These are phyloP conservation scores for Camponotus vicinus DNA, from an alignment of 1,140 invertebrate genomes.

Conservation along the genomic window DNA sequence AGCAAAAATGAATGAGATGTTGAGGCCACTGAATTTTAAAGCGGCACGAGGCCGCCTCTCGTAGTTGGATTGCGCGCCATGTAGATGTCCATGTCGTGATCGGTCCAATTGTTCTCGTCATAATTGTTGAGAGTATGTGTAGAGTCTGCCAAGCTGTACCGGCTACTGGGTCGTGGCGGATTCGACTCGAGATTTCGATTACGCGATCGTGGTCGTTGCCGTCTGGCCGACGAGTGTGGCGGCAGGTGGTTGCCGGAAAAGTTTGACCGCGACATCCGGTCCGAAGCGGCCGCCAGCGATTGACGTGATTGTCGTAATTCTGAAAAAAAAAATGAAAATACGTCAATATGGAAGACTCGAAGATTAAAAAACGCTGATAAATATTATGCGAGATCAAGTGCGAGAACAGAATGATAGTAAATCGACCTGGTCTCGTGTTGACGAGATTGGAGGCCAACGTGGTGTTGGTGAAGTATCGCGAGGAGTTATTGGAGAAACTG, in stretches of 20 bases:
- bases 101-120: conserved; percentile 97
- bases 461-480: conserved; percentile 89
- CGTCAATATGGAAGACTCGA: neutral
- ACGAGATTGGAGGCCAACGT: conserved; percentile 92
- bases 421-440: conserved; percentile 91
- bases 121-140: conserved; percentile 94
- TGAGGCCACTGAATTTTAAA: conserved; percentile 86
- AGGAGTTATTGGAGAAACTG: conserved; percentile 93
- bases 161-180: conserved; percentile 87
- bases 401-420: too few species aligned
- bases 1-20: conserved; percentile 70
- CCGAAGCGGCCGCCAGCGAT: conserved; percentile 92
- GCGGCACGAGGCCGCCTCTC: conserved; percentile 93
- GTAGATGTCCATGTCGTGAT: conserved; percentile 98
- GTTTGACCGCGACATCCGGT: conserved; percentile 91
- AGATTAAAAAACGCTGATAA: neutral
- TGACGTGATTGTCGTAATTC: conserved; percentile 94
- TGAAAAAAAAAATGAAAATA: conserved; percentile 80
- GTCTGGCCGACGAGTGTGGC: conserved; percentile 88
- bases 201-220: conserved; percentile 88
- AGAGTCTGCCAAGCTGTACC: conserved; percentile 91
- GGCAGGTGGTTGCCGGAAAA: conserved; percentile 85
- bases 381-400: neutral
- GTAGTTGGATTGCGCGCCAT: conserved; percentile 96
- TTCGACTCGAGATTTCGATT: conserved; percentile 83